Base-by-base conservation (phyloP, 92 coral and sea anemone genomes). In the Anthopleura xanthogrammica region DNA sequence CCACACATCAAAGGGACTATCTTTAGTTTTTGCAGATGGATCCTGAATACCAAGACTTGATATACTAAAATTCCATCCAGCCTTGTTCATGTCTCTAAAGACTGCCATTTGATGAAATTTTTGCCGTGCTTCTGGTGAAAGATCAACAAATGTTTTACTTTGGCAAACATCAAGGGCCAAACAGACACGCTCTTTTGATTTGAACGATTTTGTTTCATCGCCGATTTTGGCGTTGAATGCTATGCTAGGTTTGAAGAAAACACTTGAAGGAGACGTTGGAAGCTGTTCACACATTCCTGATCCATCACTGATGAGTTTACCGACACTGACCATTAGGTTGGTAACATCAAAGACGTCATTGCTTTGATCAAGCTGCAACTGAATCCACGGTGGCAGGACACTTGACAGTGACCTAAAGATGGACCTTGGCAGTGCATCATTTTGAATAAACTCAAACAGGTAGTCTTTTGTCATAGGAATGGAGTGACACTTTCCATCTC, bases 371-470 rank as follows among this genome's bases (percentile, higher is more conserved):
- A 77, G 55, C 16, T 77, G 58, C 5, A 84, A 66, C 24, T 78
- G 65, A 46, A 78, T 66, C 92, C 92, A 86, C 52, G 68, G 57
- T 16, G 92, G 92, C 85, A 86, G 4, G 2, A 52, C 54, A 1
- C 70, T 65, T 13, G 92, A 46, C 19, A 86, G 52, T 36, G 86
- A 82, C 7, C 29, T 52, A 12, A 89, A 19, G 58, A 86, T 72
- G 29, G 85, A 60, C 17, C 23, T 82, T 10, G 92, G 87, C 13
- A 89, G 82, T 57, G 89, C 89, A 60, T 89, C 89, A 55, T 41
- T 83, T 56, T 86, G 89, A 19, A 89, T 82, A 20, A 89, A 78
- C 57, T 89, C 89, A 20, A 56, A 60, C 60, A 89, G 66, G 79
- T 79, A 41, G 14, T 71, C 78, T 55, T 76, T 58, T 62, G 58